A percentile compares a stretch with the other conserved stretches of the same genome.
phyloP scores from a whole-genome alignment of 2,888 invertebrate species.

The Trichogramma dendrolimi region DNA sequence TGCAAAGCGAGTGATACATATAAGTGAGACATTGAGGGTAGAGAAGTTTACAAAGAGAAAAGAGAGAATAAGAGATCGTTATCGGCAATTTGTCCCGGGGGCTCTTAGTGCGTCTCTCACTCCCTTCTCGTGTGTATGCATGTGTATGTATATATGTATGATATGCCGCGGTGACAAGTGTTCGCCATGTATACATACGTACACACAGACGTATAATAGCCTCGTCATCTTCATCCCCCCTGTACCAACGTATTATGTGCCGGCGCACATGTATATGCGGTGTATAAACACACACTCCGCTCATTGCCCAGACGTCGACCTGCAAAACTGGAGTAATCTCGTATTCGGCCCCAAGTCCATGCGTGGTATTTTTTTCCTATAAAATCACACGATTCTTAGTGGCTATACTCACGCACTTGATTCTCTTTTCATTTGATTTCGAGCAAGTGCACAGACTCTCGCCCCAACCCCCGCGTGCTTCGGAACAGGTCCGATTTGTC shows the following conservation, averaged over 20 bases:
- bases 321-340: constrained; percentile 22
- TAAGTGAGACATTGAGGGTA: constrained; percentile 4
- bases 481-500: too few relatives aligned
- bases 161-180: too few relatives aligned
- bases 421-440: too few relatives aligned
- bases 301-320: background rate
- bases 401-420: too few relatives aligned
- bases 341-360: background rate
- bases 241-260: too few relatives aligned
- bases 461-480: too few relatives aligned
- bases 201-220: constrained; percentile 1
- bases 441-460: too few relatives aligned
- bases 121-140: background rate
- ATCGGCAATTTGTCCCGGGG: constrained; percentile 36
- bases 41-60: constrained; percentile 15
- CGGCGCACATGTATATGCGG: too few relatives aligned
- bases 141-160: background rate
- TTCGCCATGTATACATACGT: background rate
- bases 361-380: too few relatives aligned
- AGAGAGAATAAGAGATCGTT: constrained; percentile 32
- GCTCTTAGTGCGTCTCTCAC: background rate
- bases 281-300: too few relatives aligned
- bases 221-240: background rate
- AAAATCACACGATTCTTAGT: too few relatives aligned
- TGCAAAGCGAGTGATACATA: background rate